Evolutionary conservation across 2,113 vertebrate genomes (phyloP), one percentile per base, ranked within the genome.

Genomic region (Rhegmatorhina hoffmannsi): DNA sequence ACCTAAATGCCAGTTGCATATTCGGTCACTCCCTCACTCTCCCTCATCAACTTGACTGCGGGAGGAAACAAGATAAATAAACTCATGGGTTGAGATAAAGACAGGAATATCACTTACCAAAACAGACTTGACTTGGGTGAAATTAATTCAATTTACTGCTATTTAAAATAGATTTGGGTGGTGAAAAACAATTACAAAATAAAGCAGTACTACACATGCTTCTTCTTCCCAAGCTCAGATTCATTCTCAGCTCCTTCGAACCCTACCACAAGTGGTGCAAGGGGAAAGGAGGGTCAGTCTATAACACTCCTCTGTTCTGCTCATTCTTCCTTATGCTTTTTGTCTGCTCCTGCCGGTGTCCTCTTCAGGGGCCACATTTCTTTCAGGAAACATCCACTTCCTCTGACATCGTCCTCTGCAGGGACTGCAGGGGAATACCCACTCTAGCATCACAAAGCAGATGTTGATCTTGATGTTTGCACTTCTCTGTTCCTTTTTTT

Each of bases 251-350:
- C 7, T 72, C 52, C 24, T 77, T 29, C 8, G 13, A 24, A 28
- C 4, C 12, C 4, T 53, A 28, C 6, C 17, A 8, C 31, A 58
- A 24, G 46, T 6, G 15, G 12, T 1, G 1, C 21, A 47, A 31
- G 34, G 12, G 10, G 8, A 46, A 49, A 62, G 36, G 17, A 62
- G 25, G 59, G 16, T 62, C 25, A 40, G 36, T 28, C 25, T 25
- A 40, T 40, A 40, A 40, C 25, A 62, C 10, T 40, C 17, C 17
- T 50, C 31, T 36, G 33, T 63, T 16, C 33, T 73, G 10, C 11
- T 56, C 17, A 11, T 53, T 63, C 28, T 33, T 43, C 23, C n/a
- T 68, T 20, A 10, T 0, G 3, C 10, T 38, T 74, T 84, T 56
- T 7, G 17, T 26, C 26, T 55, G 7, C 21, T 66, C 11, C 38